These are phyloP conservation scores for Agriopis aurantiaria DNA, from an alignment of 2,888 invertebrate species.

Conservation along the genomic window DNA sequence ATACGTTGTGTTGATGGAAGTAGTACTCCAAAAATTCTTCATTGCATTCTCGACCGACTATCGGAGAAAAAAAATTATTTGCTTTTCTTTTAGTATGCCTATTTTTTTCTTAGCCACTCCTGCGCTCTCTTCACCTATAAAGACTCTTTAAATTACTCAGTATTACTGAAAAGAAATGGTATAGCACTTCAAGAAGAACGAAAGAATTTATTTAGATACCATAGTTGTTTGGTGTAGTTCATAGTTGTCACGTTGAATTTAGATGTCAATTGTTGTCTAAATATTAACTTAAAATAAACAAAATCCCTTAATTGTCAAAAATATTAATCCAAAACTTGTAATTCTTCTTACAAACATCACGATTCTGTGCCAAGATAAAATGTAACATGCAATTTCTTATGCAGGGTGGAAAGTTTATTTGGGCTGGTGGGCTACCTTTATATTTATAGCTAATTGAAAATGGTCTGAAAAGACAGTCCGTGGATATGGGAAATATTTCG, in stretches of 20 bases:
- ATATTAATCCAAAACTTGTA: neutral
- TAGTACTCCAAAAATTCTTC: no score
- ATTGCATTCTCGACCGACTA: no score
- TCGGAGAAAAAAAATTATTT: no score
- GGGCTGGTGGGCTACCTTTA: neutral
- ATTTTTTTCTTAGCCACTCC: no score
- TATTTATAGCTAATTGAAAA: no score
- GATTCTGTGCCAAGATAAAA: neutral
- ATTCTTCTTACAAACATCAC: neutral
- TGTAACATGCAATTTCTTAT: neutral
- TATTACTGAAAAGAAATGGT: neutral
- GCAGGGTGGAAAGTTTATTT: neutral
- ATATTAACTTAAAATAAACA: slow-evolving; percentile 8
- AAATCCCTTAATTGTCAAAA: neutral
- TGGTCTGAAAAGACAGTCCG: no score
- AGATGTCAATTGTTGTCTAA: slow-evolving; percentile 43
- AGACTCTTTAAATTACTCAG: slow-evolving; percentile 11
- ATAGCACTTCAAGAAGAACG: neutral
- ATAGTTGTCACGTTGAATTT: slow-evolving; percentile 38
- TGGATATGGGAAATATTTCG: neutral
- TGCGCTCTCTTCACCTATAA: no score
- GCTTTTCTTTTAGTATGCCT: no score
- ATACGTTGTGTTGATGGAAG: no score
- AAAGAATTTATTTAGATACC: slow-evolving; percentile 27
- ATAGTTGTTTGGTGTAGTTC: slow-evolving; percentile 24